phyloP scores from a whole-genome alignment of 2,888 invertebrate genomes.

The Sinohyriopsis cumingii region DNA sequence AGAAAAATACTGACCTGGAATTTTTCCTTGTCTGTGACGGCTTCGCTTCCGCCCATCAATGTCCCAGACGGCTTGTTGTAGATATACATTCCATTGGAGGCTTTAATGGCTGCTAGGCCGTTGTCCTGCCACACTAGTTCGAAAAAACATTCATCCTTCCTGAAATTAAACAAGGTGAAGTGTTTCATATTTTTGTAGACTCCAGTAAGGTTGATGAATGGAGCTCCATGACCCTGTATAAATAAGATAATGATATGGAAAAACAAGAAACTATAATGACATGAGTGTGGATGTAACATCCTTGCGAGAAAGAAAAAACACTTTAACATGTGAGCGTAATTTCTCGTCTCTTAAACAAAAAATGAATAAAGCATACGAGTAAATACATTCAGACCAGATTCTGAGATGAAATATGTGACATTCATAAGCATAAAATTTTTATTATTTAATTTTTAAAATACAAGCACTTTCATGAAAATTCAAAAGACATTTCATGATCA shows the following conservation, averaged over 20 bases:
- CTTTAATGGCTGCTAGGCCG: conserved; percentile 92
- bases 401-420: too few species aligned
- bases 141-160: conserved; percentile 76
- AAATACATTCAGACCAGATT: not conserved
- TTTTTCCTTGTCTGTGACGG: conserved; percentile 89
- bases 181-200: not conserved
- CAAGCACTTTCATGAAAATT: too few species aligned
- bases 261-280: too few species aligned
- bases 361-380: not conserved
- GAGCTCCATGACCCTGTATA: too few species aligned
- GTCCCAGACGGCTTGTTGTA: conserved; percentile 96
- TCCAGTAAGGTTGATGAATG: not conserved
- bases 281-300: too few species aligned
- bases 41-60: conserved; percentile 89
- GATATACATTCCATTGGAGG: conserved; percentile 94
- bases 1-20: conserved; percentile 81
- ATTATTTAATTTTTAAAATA: too few species aligned
- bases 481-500: too few species aligned
- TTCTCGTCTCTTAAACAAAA: not conserved
- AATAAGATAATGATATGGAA: not conserved
- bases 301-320: too few species aligned
- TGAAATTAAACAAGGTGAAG: conserved; percentile 22
- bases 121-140: conserved; percentile 93
- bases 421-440: too few species aligned
- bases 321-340: too few species aligned